A percentile compares a stretch with the other conserved stretches of the same genome.
Conservation (phyloP, 2,888 invertebrate species). For the Dynastes grantii region DNA sequence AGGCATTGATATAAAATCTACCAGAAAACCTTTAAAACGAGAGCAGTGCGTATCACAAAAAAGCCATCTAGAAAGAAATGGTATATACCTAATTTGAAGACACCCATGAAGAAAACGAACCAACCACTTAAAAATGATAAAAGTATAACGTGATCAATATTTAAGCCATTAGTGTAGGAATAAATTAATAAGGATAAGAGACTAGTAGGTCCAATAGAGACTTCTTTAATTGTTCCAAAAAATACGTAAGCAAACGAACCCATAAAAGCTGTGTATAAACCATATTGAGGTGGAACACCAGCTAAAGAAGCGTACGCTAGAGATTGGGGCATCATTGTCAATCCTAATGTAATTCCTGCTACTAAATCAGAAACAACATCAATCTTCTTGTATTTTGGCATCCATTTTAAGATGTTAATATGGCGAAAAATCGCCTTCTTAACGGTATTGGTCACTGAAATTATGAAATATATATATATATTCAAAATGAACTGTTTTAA, state of each 20-base stretch:
- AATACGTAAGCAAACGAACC: slow-evolving; percentile 90
- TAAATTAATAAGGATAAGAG: slow-evolving; percentile 91
- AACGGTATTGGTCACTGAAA: slow-evolving; percentile 26
- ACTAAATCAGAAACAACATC: slow-evolving; percentile 86
- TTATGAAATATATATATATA: not conserved
- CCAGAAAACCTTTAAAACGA: slow-evolving; percentile 80
- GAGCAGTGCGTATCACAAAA: slow-evolving; percentile 19
- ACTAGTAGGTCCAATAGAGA: slow-evolving; percentile 94
- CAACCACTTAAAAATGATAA: slow-evolving; percentile 85
- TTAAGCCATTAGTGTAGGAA: slow-evolving; percentile 80
- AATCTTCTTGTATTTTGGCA: slow-evolving; percentile 79
- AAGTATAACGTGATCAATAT: slow-evolving; percentile 82
- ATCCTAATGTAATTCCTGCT: slow-evolving; percentile 90
- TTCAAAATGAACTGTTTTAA: not conserved
- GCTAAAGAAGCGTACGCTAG: slow-evolving; percentile 93
- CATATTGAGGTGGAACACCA: slow-evolving; percentile 89
- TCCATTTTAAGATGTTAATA: slow-evolving; percentile 75
- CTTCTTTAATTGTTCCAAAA: slow-evolving; percentile 90
- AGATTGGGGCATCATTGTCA: slow-evolving; percentile 94
- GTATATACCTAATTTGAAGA: slow-evolving; percentile 82
- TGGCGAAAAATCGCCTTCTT: slow-evolving; percentile 57
- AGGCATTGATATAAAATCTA: slow-evolving; percentile 88
- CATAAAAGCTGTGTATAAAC: slow-evolving; percentile 93
- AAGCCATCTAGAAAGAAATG: too few relatives aligned
- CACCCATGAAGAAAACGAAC: slow-evolving; percentile 85